Base-by-base conservation (phyloP, 1,140 invertebrate genomes). In the Oreohelix idahoensis region DNA sequence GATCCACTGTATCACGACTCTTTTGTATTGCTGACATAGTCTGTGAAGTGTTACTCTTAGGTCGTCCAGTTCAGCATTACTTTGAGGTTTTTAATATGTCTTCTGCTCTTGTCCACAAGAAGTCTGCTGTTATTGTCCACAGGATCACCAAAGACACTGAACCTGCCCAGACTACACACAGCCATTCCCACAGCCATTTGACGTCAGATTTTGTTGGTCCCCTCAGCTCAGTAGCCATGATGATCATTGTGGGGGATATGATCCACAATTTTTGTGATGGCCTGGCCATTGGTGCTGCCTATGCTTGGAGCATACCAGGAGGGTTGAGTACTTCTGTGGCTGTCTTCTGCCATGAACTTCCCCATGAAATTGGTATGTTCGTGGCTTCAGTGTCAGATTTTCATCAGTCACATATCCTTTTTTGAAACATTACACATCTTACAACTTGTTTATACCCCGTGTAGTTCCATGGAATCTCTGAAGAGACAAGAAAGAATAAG, bases 191-290 rank as follows among this genome's bases (percentile, higher is more conserved):
- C 71, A 73, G 71, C 20, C 71, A 73, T 32, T n/a, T 39, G 71
- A 36, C 42, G 1, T 17, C 36, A 42, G 42, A 73, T 42, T 45
- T 73, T 45, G 42, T 39, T 23, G 71, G 42, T 13, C 23, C 42
- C 23, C 71, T 73, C 39, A 76, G 45, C 45, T 71, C 84, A 11
- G 70, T 85, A 66, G 92, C 92, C 11, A 86, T 92, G 58, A 93
- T 94, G 87, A 89, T 94, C 13, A 87, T 93, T 0, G 74, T 94
- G n/a, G 93, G 93, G 1, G 93, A 94, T 86, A 89, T 89, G 20
- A 86, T 94, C 26, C 93, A 94, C 84, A 94, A 94, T 85, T 93
- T 94, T 85, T 92, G 91, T 20, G 93, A 94, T 84, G 93, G 93
- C 36, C 84, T 94, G 42, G 93, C 93, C 0, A 93, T 94, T 42